Evolutionary conservation across 2,113 vertebrate species (phyloP), one percentile per base, ranked within the genome.

Genomic region (Cephalophus harveyi): DNA sequence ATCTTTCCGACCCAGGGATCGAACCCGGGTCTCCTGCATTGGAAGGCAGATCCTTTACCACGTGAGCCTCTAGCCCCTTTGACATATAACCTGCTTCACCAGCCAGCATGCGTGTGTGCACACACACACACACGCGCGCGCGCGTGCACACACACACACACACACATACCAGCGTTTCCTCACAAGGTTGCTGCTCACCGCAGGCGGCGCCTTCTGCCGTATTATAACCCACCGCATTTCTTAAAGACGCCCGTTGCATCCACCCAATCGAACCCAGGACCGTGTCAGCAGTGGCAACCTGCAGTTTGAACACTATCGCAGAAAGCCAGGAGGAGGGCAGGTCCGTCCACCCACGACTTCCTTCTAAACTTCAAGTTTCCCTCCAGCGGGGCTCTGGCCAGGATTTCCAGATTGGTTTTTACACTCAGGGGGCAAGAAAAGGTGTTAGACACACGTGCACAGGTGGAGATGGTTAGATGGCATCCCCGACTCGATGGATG

Each of bases 261-360:
- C 15, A 13, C 4, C 17, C 13, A 19, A 0, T 10, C 2, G 1
- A n/a, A 11, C 33, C 19, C 43, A 57, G 4, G 23, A 7, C 33
- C 14, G 0, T 55, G 60, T 48, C 16, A n/a, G 1, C 7, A 11
- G 30, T 28, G 25, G 5, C 6, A 3, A 48, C 14, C 7, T n/a
- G n/a, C n/a, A n/a, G n/a, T n/a, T n/a, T n/a, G n/a, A n/a, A n/a
- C n/a, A n/a, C n/a, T n/a, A n/a, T n/a, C n/a, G n/a, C n/a, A n/a
- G n/a, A n/a, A n/a, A n/a, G n/a, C n/a, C n/a, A n/a, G n/a, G n/a
- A n/a, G n/a, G n/a, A n/a, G n/a, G n/a, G n/a, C n/a, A n/a, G n/a
- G n/a, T n/a, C n/a, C n/a, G n/a, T n/a, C n/a, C n/a, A n/a, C n/a
- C n/a, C n/a, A n/a, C n/a, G n/a, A n/a, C n/a, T n/a, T n/a, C n/a